Evolutionary conservation across 2,113 vertebrate species (phyloP).

Genomic region (Conger conger): DNA sequence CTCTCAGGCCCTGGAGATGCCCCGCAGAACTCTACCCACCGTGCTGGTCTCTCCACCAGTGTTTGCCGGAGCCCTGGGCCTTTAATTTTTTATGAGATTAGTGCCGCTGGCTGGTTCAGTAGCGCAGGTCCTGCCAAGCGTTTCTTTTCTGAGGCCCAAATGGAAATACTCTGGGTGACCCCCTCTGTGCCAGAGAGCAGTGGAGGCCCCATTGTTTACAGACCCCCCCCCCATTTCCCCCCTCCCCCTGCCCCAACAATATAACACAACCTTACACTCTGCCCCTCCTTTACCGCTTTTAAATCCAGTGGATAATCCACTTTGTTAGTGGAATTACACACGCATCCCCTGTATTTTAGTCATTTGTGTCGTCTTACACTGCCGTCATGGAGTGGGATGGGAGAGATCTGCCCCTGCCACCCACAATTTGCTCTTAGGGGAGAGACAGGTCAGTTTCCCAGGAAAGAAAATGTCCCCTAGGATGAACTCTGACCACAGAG

Average conservation of each 20-base stretch:
- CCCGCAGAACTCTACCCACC: neutral
- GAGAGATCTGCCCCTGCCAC: neutral
- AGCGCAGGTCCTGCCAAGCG: neutral
- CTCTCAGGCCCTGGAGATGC: neutral
- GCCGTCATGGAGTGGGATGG: neutral
- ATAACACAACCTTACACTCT: neutral
- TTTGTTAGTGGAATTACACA: neutral
- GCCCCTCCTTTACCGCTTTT: neutral
- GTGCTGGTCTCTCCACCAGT: neutral
- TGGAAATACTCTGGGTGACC: neutral
- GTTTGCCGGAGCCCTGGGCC: neutral
- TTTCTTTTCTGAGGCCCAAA: neutral
- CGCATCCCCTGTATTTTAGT: neutral
- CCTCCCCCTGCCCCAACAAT: neutral
- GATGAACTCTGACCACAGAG: neutral
- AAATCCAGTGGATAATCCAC: neutral
- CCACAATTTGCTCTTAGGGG: neutral
- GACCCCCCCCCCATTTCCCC: neutral
- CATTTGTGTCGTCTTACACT: neutral
- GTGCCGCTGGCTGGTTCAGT: conserved; percentile 18
- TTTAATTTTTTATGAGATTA: conserved; percentile 26
- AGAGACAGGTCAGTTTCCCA: neutral
- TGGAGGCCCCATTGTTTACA: neutral
- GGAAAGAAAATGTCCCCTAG: neutral
- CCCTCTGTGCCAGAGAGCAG: neutral